Percentiles rank a stretch among this genome's conserved stretches.
These are phyloP conservation scores for Portevinia maculata DNA, from an alignment of 2,888 invertebrate species.

Conservation along the genomic window DNA sequence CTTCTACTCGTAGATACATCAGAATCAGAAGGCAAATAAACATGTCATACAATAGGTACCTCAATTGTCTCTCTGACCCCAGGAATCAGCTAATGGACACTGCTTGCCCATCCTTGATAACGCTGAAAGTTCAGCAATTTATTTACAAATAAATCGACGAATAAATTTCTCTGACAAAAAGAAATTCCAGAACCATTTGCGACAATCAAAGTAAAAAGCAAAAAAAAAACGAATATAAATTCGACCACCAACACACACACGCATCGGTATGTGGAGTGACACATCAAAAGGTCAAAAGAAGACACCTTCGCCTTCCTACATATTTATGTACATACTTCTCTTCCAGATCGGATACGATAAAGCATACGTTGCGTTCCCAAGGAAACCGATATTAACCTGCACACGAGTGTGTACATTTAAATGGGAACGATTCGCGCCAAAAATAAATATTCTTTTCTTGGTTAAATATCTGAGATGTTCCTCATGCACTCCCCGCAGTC, in stretches of 20 bases:
- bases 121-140: conserved; percentile 51
- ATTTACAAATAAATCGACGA: conserved; percentile 26
- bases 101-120: conserved; percentile 37
- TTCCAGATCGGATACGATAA: conserved; percentile 31
- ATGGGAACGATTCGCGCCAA: conserved; percentile 26
- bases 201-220: conserved; percentile 54
- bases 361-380: conserved; percentile 17
- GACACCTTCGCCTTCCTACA: conserved; percentile 4
- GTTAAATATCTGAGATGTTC: conserved; percentile 42
- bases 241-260: conserved; percentile 14
- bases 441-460: conserved; percentile 51
- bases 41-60: conserved; percentile 32
- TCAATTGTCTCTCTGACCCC: conserved; percentile 29
- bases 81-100: conserved; percentile 52
- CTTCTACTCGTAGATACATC: not conserved
- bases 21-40: conserved; percentile 47
- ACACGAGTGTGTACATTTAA: conserved; percentile 25
- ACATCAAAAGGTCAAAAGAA: conserved; percentile 60
- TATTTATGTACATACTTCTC: conserved; percentile 33
- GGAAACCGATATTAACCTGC: conserved; percentile 55
- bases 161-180: conserved; percentile 52
- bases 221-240: conserved; percentile 39
- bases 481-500: not conserved
- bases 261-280: conserved; percentile 26
- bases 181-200: conserved; percentile 40